phyloP scores from a whole-genome alignment of 1,140 invertebrate species.

The Diuraphis noxia region DNA sequence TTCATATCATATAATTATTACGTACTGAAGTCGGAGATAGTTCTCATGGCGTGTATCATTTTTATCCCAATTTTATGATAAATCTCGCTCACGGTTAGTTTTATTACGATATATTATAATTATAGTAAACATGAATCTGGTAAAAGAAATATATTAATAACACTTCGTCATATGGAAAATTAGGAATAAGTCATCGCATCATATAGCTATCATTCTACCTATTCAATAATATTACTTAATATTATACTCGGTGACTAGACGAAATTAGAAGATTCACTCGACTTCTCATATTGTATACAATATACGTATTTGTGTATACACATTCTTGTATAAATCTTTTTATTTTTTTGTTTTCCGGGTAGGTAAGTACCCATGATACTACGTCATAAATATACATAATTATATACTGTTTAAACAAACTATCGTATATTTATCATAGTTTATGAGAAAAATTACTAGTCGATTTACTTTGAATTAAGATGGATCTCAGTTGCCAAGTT shows the following conservation, averaged over 20 bases:
- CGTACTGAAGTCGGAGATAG: too few relatives aligned
- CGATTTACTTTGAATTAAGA: slow-evolving; percentile 19
- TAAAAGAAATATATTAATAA: not conserved
- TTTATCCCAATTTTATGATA: not conserved
- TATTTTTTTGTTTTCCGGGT: not conserved
- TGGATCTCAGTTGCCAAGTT: slow-evolving; percentile 23
- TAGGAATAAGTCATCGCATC: not conserved
- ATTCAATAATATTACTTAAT: not conserved
- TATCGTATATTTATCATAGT: too few relatives aligned
- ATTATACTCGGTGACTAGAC: not conserved
- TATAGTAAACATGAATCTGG: not conserved
- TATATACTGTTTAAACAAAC: not conserved
- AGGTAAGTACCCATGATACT: not conserved
- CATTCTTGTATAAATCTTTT: not conserved
- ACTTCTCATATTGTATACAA: not conserved
- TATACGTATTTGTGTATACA: not conserved
- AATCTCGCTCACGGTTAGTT: not conserved
- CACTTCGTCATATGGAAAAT: not conserved
- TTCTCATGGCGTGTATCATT: not conserved
- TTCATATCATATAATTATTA: not conserved
- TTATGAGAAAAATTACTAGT: slow-evolving; percentile 10
- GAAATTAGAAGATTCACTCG: not conserved
- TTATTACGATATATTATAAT: not conserved
- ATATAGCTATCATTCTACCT: too few relatives aligned
- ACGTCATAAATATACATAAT: not conserved